Evolutionary conservation across 2,113 vertebrate genomes (phyloP).

Genomic region (Pelvicachromis taeniatus): DNA sequence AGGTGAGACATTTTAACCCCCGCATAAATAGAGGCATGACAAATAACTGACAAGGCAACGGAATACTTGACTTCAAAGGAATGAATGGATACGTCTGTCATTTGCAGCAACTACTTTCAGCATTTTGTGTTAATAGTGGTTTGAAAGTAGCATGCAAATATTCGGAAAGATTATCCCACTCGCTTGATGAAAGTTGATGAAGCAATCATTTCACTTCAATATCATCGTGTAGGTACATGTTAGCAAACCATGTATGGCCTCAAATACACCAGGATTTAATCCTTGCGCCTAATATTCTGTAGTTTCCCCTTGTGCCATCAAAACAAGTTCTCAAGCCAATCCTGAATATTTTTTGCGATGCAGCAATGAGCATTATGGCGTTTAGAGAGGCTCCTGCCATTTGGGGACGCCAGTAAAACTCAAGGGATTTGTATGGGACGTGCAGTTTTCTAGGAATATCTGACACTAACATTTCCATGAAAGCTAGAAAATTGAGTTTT

Average conservation of each 20-base stretch:
- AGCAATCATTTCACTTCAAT: not conserved
- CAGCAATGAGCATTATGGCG: not conserved
- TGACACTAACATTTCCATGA: not conserved
- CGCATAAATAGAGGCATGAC: not conserved
- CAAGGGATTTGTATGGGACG: not conserved
- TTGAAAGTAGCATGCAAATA: not conserved
- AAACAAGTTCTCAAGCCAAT: not conserved
- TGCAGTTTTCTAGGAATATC: not conserved
- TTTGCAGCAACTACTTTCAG: not conserved
- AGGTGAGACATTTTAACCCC: not conserved
- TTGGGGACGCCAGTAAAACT: not conserved
- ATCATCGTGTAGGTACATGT: fast-evolving
- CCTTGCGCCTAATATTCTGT: not conserved
- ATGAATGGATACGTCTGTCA: not conserved
- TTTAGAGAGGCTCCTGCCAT: not conserved
- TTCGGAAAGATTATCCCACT: not conserved
- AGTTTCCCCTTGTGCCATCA: not conserved
- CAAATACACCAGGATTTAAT: not conserved
- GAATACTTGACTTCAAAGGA: not conserved
- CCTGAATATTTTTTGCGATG: not conserved
- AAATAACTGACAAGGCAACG: not conserved
- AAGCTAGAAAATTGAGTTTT: not conserved
- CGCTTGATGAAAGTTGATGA: not conserved
- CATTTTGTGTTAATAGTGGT: not conserved
- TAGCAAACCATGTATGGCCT: not conserved